phyloP scores from a whole-genome alignment of 1,140 invertebrate genomes.

The Drosophila athabasca region DNA sequence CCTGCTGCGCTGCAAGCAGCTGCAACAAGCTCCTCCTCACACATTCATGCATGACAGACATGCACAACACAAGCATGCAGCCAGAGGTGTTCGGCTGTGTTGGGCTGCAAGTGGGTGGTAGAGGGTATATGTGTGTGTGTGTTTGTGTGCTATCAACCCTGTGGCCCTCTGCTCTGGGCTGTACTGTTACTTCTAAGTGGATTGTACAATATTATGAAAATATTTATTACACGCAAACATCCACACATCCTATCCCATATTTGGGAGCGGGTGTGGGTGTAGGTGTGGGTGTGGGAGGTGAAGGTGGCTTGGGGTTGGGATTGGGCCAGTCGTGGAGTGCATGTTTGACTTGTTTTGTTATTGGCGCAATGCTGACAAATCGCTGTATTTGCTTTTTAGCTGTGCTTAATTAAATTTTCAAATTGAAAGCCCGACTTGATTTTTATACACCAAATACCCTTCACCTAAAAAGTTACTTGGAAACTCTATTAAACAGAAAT shows the following conservation, averaged over 20 bases:
- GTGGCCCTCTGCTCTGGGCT: constrained; percentile 20
- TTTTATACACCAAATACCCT: constrained; percentile 31
- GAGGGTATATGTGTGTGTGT: not conserved
- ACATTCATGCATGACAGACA: constrained; percentile 20
- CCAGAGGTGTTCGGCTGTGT: constrained; percentile 4
- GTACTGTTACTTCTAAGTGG: constrained; percentile 47
- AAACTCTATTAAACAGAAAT: no score
- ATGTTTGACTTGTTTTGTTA: constrained; percentile 33
- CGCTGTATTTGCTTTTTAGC: constrained; percentile 69
- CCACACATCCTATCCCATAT: constrained; percentile 21
- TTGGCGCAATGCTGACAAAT: constrained; percentile 62
- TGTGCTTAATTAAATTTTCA: constrained; percentile 73
- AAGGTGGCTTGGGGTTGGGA: constrained; percentile 5
- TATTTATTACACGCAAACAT: constrained; percentile 75
- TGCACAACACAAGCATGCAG: constrained; percentile 1
- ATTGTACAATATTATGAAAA: constrained; percentile 73
- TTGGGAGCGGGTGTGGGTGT: constrained; percentile 8
- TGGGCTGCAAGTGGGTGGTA: not conserved
- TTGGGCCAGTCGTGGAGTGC: not conserved
- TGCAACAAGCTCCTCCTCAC: constrained; percentile 19
- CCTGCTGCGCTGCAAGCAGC: constrained; percentile 29
- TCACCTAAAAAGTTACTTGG: not conserved
- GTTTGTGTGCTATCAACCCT: constrained; percentile 39
- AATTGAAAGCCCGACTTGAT: constrained; percentile 47
- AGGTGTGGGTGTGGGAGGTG: not conserved